Base-by-base conservation (phyloP, 2,888 invertebrate genomes). In the Diabrotica balteata region DNA sequence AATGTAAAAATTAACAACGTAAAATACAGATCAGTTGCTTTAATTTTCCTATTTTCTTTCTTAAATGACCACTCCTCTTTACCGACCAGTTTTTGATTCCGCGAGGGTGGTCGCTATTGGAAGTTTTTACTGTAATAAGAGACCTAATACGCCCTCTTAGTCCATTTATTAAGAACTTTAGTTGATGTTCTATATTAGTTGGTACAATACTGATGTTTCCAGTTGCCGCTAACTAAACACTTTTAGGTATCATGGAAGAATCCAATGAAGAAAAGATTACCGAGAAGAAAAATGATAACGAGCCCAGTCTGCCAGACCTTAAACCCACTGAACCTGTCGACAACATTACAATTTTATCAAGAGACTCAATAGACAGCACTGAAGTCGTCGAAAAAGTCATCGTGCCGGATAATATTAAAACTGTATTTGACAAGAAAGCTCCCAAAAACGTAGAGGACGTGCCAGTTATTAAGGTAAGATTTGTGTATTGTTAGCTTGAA, bases 281-380 rank as follows among this genome's bases (percentile, higher is more conserved):
- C 44, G 60, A 66, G 59, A 63, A 68, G 52, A 58, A 63, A 70
- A 59, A 67, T 58, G 64, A 70, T 44, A 3, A 47, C 8, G 46
- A 11, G 32, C 47, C 55, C 8, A 45, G 42, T n/a, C 11, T 50
- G 50, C 11, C 49, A 9, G 9, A 17, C 7, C n/a, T 59, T 1
- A 59, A 52, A n/a, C 8, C 10, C 43, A 17, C 32, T 8, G 51
- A 50, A 32, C 60, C 60, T 43, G n/a, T 22, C 22, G 52, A 61
- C 51, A 61, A 61, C 46, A 52, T 61, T 17, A 22, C 11, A 45
- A 8, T 61, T 8, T 22, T n/a, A 22, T 46, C 17, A 43, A 52
- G 44, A n/a, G 44, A 52, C 44, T 51, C 51, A n/a, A 22, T 22
- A 7, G 52, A 43, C 43, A 61, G 61, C 45, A 53, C 22, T 11